Evolutionary conservation across 2,888 invertebrate genomes (phyloP).

Genomic region (Tetragonisca angustula): DNA sequence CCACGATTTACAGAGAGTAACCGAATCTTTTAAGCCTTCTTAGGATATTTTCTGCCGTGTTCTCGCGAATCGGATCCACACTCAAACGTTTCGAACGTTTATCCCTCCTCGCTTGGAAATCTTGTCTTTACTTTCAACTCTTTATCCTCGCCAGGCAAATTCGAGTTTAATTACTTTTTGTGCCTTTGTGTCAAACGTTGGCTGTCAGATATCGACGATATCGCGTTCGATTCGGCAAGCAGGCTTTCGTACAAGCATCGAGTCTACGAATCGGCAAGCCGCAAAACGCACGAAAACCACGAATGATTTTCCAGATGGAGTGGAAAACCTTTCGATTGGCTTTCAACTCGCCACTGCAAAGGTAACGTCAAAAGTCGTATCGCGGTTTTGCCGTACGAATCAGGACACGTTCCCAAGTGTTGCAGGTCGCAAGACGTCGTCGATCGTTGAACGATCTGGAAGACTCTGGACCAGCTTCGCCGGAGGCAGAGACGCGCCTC

Average conservation of each 20-base stretch:
- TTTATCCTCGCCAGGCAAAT: too few relatives aligned
- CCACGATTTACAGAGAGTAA: constrained; percentile 16
- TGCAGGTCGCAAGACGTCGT: neutral
- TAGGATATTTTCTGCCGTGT: constrained; percentile 51
- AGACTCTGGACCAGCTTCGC: neutral
- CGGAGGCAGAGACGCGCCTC: neutral
- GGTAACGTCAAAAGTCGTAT: neutral
- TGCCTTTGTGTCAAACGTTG: too few relatives aligned
- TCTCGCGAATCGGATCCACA: constrained; percentile 46
- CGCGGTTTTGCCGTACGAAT: neutral
- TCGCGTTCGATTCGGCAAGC: too few relatives aligned
- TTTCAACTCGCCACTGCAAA: too few relatives aligned
- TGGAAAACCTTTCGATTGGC: neutral
- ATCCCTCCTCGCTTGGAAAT: too few relatives aligned
- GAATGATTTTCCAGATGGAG: neutral
- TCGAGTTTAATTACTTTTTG: too few relatives aligned
- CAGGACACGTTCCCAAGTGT: neutral
- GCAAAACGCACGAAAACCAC: neutral
- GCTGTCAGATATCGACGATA: too few relatives aligned
- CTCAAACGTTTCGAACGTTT: neutral
- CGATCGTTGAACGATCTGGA: neutral
- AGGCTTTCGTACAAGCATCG: neutral
- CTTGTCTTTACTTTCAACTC: too few relatives aligned
- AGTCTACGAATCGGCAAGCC: neutral
- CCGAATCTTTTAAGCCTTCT: constrained; percentile 41